A percentile compares a stretch with the other conserved stretches of the same genome.
Evolutionary conservation across 2,797 vertebrate genomes (phyloP).

Genomic region (Silurus lanzhouensis): DNA sequence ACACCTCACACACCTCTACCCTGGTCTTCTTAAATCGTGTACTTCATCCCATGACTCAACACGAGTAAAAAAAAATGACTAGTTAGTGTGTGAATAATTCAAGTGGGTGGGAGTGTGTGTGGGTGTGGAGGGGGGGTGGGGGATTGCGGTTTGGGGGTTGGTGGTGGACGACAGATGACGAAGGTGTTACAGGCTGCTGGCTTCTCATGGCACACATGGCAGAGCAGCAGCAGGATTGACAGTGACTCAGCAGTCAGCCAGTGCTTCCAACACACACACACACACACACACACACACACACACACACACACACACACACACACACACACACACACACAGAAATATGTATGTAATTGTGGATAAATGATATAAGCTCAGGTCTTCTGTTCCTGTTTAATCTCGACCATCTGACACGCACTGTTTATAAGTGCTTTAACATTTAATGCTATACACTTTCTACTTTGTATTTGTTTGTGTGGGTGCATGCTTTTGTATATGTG

Average conservation of each 20-base stretch:
- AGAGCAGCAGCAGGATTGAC: constrained; percentile 16
- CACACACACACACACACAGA: constrained; percentile 17
- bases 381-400: not conserved
- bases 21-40: too few species aligned
- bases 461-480: not conserved
- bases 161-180: not conserved
- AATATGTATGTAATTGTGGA: constrained; percentile 5
- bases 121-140: not conserved
- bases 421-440: constrained; percentile 12
- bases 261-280: not conserved
- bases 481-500: not conserved
- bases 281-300: not conserved
- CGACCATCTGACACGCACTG: not conserved
- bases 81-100: not conserved
- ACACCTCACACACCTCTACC: too few species aligned
- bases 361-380: constrained; percentile 8
- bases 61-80: too few species aligned
- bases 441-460: not conserved
- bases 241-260: constrained; percentile 32
- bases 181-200: constrained; percentile 15
- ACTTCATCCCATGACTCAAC: too few species aligned
- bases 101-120: not conserved
- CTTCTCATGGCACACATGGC: constrained; percentile 15
- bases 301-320: constrained; percentile 12
- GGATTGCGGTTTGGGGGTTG: too few species aligned